These are phyloP conservation scores for Oreochromis spilurus DNA, from an alignment of 2,113 vertebrate genomes.

Conservation along the genomic window DNA sequence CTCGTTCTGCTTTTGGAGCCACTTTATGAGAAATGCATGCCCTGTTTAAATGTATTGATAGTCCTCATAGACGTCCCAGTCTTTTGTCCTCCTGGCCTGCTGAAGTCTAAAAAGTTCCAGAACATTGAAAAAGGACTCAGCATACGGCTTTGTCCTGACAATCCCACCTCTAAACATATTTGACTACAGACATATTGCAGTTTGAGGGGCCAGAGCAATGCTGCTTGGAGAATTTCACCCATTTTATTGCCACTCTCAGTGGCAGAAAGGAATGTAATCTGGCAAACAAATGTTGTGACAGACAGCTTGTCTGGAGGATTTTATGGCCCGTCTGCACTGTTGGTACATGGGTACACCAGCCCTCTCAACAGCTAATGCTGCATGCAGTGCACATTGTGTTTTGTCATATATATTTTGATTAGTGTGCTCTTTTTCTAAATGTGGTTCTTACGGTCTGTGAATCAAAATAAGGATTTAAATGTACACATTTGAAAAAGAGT, in stretches of 20 bases:
- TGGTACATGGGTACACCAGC: slow-evolving; percentile 45
- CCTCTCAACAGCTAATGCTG: slow-evolving; percentile 29
- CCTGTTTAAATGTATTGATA: slow-evolving; percentile 70
- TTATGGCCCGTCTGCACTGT: slow-evolving; percentile 62
- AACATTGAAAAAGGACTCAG: slow-evolving; percentile 32
- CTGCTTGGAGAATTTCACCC: slow-evolving; percentile 52
- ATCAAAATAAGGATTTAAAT: slow-evolving; percentile 2
- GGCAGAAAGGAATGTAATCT: slow-evolving; percentile 72
- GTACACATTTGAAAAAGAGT: neutral
- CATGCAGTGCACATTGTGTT: slow-evolving; percentile 2
- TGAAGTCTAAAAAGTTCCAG: slow-evolving; percentile 61
- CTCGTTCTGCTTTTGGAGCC: slow-evolving; percentile 57
- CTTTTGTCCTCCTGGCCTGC: slow-evolving; percentile 55
- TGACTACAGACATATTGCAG: slow-evolving; percentile 64
- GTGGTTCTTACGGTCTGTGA: neutral
- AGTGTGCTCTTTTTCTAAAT: neutral
- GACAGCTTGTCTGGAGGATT: slow-evolving; percentile 71
- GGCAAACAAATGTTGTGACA: slow-evolving; percentile 78
- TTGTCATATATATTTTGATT: neutral
- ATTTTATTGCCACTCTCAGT: slow-evolving; percentile 61
- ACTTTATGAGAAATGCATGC: slow-evolving; percentile 73
- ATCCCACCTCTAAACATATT: slow-evolving; percentile 56
- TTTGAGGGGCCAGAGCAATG: slow-evolving; percentile 42
- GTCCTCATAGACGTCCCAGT: slow-evolving; percentile 51
- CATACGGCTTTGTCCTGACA: slow-evolving; percentile 48